Evolutionary conservation across 2,888 invertebrate genomes (phyloP), one percentile per base, ranked within the genome.

Genomic region (Zaprionus obscuricornis): DNA sequence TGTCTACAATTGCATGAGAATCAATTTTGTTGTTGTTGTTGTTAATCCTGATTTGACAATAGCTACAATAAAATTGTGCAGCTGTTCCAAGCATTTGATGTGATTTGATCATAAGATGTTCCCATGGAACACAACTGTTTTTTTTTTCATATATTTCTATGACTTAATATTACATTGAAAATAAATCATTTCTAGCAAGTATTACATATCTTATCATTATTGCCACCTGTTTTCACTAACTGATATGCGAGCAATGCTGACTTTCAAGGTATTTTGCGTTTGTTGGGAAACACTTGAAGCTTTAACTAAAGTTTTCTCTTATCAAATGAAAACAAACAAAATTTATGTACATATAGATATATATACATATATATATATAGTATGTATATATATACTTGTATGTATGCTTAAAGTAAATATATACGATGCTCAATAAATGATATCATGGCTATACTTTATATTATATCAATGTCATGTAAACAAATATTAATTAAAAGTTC

Each of bases 1-100:
- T 26, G 27, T 46, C 50, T 63, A 24, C 58, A 77, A 63, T 60
- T 58, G 68, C 60, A 36, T 33, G 57, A 51, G 37, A 56, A 65
- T 54, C 26, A 33, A 56, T 67, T 55, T 20, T 42, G 60, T 56
- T 55, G n/a, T n/a, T n/a, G n/a, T n/a, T n/a, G n/a, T n/a, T n/a
- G n/a, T n/a, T n/a, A n/a, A n/a, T n/a, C n/a, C 67, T 62, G 77
- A 74, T 74, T 64, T 54, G 26, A 62, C 52, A 62, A 62, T 24
- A 13, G 34, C 5, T 18, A 11, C 18, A 14, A 7, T n/a, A 27
- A n/a, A n/a, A n/a, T n/a, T n/a, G n/a, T n/a, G 39, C 77, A 68
- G 81, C 84, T 78, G 79, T 18, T n/a, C 3, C n/a, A 20, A 26
- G 24, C 49, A 47, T 55, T 52, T 27, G 37, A 57, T 69, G 34